A percentile compares a stretch with the other conserved stretches of the same genome.
Evolutionary conservation across 2,888 invertebrate species (phyloP).

Genomic region (Osmoderma eremita): DNA sequence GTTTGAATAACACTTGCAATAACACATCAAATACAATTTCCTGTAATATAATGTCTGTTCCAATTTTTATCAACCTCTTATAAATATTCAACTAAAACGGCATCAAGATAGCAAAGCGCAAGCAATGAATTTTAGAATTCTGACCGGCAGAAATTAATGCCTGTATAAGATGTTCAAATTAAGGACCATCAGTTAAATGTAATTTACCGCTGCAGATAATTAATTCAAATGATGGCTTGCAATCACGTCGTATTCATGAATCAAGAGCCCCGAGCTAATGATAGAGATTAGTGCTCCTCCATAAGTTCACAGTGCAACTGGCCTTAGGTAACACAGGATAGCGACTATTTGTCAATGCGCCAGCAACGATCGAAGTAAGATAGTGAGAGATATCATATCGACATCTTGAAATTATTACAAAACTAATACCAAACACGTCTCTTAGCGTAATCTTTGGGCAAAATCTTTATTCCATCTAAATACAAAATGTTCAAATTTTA

Average conservation of each 20-base stretch:
- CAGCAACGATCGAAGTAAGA: conserved; percentile 7
- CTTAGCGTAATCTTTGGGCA: neutral
- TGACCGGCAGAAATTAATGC: conserved; percentile 5
- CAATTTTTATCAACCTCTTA: too few relatives aligned
- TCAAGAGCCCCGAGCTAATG: conserved; percentile 43
- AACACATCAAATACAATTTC: too few relatives aligned
- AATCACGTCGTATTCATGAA: conserved; percentile 47
- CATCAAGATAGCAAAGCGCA: too few relatives aligned
- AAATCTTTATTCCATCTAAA: neutral
- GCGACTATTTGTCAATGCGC: conserved; percentile 28
- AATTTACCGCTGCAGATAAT: conserved; percentile 39
- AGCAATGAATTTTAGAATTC: neutral
- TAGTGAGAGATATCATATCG: conserved; percentile 18
- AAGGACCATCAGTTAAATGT: conserved; percentile 30
- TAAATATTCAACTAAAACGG: too few relatives aligned
- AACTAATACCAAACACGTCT: conserved; percentile 17
- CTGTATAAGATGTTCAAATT: conserved; percentile 37
- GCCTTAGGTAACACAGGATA: conserved; percentile 35
- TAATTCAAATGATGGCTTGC: conserved; percentile 43
- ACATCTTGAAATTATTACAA: conserved; percentile 24
- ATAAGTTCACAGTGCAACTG: conserved; percentile 41
- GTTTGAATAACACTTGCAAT: too few relatives aligned
- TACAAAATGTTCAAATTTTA: too few relatives aligned
- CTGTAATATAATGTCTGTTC: too few relatives aligned
- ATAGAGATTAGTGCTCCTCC: conserved; percentile 42